Percentiles rank a stretch among this genome's conserved stretches.
Conservation (phyloP, 2,888 invertebrate genomes). For the Drosophila anomalata region DNA sequence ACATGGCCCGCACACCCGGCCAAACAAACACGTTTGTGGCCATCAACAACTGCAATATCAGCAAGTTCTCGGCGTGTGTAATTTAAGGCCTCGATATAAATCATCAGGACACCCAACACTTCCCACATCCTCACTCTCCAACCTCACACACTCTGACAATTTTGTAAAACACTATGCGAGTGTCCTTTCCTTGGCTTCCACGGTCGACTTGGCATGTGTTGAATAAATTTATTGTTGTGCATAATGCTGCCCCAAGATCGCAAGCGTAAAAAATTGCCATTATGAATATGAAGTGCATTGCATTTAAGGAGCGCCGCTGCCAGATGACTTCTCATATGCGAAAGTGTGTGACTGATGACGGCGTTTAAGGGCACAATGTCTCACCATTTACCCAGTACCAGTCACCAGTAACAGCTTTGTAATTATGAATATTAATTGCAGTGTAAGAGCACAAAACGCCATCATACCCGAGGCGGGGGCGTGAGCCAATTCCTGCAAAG, state of each 20-base stretch:
- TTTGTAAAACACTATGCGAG: conserved; percentile 49
- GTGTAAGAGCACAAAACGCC: conserved; percentile 27
- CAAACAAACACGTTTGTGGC: conserved; percentile 18
- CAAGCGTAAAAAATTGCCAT: conserved; percentile 58
- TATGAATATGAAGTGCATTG: conserved; percentile 75
- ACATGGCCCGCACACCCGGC: conserved; percentile 25
- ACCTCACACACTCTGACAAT: conserved; percentile 38
- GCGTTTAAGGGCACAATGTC: conserved; percentile 44
- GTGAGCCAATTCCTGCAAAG: conserved; percentile 32
- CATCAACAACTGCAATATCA: conserved; percentile 67
- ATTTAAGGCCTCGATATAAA: conserved; percentile 70
- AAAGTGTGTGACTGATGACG: conserved; percentile 51
- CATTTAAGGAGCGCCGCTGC: conserved; percentile 55
- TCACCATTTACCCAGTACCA: conserved; percentile 10
- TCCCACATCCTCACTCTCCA: not conserved
- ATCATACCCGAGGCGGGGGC: conserved; percentile 4
- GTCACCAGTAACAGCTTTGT: conserved; percentile 6
- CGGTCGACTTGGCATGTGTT: conserved; percentile 61
- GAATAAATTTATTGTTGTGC: conserved; percentile 79
- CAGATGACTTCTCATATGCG: conserved; percentile 38
- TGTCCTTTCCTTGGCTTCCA: conserved; percentile 33
- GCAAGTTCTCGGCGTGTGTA: conserved; percentile 62
- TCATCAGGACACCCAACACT: conserved; percentile 53
- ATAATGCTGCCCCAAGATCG: conserved; percentile 66
- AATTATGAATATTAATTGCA: conserved; percentile 77